Evolutionary conservation across 2,113 vertebrate species (phyloP).

Genomic region (Oreotrochilus melanogaster): DNA sequence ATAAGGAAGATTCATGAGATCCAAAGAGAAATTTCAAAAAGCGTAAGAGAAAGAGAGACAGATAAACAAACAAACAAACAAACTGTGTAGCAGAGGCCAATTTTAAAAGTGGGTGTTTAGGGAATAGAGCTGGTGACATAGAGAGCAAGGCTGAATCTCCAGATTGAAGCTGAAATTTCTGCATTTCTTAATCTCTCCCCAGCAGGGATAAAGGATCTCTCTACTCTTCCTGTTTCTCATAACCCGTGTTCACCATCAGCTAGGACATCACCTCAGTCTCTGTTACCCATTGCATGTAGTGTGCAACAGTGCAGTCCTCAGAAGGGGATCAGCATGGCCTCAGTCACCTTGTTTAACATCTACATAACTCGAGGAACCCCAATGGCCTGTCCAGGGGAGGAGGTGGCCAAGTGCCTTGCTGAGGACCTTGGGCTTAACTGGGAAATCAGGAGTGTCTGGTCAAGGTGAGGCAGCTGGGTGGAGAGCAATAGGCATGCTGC

Average conservation of each 20-base stretch:
- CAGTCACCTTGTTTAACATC: not conserved
- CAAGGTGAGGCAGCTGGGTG: not conserved
- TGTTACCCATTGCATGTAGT: accelerated
- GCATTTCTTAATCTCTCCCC: not conserved
- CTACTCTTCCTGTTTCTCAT: not conserved
- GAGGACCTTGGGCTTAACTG: not conserved
- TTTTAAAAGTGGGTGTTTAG: accelerated
- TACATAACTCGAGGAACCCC: not conserved
- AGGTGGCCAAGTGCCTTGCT: not conserved
- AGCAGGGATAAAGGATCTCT: not conserved
- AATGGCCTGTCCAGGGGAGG: not conserved
- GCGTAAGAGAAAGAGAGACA: not conserved
- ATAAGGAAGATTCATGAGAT: slow-evolving; percentile 22
- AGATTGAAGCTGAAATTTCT: not conserved
- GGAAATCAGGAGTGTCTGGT: not conserved
- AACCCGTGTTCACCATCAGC: not conserved
- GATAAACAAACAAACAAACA: not conserved
- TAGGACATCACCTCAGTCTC: not conserved
- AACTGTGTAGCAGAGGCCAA: not conserved
- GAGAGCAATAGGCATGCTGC: not conserved
- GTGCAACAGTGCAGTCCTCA: not conserved
- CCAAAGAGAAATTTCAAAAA: slow-evolving; percentile 46
- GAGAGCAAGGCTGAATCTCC: not conserved
- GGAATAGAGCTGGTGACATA: not conserved
- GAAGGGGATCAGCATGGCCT: not conserved